Conservation (phyloP, 2,888 invertebrate genomes). For the Chaetogeoica ovagalla region DNA sequence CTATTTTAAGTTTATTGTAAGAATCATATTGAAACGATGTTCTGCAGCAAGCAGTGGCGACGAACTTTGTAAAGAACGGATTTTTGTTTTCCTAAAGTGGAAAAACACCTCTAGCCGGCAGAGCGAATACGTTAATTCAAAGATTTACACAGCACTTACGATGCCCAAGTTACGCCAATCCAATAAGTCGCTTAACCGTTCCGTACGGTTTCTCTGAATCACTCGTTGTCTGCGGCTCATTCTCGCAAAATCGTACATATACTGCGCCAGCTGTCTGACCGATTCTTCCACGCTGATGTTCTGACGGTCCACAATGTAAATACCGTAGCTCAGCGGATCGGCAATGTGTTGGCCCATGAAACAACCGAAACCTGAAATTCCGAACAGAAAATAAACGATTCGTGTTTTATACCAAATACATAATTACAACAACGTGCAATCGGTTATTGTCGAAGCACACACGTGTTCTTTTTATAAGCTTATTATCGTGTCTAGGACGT, state of each 20-base stretch:
- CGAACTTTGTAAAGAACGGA: too few species aligned
- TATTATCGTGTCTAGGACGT: too few species aligned
- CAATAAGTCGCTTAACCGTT: constrained; percentile 91
- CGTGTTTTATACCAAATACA: too few species aligned
- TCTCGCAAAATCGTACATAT: constrained; percentile 90
- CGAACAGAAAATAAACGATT: background rate
- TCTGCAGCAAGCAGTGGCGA: too few species aligned
- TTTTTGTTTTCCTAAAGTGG: too few species aligned
- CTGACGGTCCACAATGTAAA: constrained; percentile 95
- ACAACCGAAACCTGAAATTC: constrained; percentile 85
- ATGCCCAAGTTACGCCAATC: constrained; percentile 98
- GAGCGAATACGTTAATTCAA: too few species aligned
- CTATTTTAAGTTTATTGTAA: too few species aligned
- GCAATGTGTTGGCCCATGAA: constrained; percentile 98
- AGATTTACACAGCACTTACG: constrained; percentile 66
- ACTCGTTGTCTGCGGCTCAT: constrained; percentile 92
- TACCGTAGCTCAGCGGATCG: constrained; percentile 97
- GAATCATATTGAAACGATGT: too few species aligned
- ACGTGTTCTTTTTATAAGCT: too few species aligned
- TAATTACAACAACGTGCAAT: too few species aligned
- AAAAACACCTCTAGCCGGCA: too few species aligned
- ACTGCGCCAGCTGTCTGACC: constrained; percentile 85
- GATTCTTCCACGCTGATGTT: constrained; percentile 87
- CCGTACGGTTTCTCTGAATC: constrained; percentile 96
- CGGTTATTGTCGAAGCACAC: too few species aligned